Conservation (phyloP, 1,140 invertebrate species). For the Chlorops oryzae region DNA sequence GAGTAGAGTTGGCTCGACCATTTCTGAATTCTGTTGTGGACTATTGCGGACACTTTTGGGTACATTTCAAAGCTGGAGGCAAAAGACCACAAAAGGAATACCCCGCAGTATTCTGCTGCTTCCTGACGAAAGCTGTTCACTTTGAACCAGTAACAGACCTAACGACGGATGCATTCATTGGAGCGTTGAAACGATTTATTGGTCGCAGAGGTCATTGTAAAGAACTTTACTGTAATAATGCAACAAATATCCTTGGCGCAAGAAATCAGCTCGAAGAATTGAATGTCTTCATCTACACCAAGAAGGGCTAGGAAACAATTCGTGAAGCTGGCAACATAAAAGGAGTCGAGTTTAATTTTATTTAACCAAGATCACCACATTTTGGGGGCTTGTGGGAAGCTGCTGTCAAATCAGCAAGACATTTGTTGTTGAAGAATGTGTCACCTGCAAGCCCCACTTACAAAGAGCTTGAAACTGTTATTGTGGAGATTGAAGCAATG, state of each 20-base stretch:
- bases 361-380: not conserved
- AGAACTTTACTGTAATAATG: not conserved
- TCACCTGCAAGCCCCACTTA: too few species aligned
- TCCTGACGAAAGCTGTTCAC: conserved; percentile 26
- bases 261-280: too few species aligned
- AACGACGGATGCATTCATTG: conserved; percentile 13
- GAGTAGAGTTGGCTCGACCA: too few species aligned
- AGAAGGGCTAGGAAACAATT: too few species aligned
- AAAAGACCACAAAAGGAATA: conserved; percentile 21
- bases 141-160: conserved; percentile 18
- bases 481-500: not conserved
- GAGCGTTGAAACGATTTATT: not conserved
- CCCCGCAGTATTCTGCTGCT: conserved; percentile 26
- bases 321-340: too few species aligned
- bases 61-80: not conserved
- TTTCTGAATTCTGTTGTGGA: too few species aligned
- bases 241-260: not conserved
- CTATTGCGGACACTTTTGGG: too few species aligned
- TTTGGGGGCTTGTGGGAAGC: not conserved
- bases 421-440: not conserved
- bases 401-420: not conserved
- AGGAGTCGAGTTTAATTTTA: not conserved
- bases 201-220: not conserved
- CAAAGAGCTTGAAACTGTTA: too few species aligned
- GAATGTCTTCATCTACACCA: too few species aligned